Evolutionary conservation across 2,888 invertebrate species (phyloP).

Genomic region (Eilema depressum): DNA sequence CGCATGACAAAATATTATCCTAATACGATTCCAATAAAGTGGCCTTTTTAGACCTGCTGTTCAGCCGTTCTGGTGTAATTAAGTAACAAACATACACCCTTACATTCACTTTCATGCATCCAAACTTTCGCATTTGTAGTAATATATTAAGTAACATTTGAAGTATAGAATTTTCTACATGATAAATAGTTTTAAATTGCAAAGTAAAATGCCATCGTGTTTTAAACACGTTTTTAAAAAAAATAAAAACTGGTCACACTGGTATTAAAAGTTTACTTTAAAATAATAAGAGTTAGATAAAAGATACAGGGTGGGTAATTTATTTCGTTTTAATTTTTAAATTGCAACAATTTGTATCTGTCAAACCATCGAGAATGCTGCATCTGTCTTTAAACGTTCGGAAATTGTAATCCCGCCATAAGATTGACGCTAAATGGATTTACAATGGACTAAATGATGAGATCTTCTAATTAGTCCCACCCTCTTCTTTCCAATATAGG

Average conservation of each 20-base stretch:
- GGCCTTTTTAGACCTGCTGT: too few relatives aligned
- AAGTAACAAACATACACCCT: too few relatives aligned
- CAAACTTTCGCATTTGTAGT: too few relatives aligned
- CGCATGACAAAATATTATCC: too few relatives aligned
- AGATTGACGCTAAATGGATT: conserved; percentile 35
- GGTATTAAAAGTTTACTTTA: neutral
- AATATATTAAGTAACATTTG: too few relatives aligned
- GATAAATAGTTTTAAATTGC: neutral
- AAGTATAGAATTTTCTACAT: too few relatives aligned
- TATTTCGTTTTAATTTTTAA: neutral
- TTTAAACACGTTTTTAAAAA: neutral
- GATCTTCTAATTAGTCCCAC: too few relatives aligned
- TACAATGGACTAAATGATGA: too few relatives aligned
- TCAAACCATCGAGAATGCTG: neutral
- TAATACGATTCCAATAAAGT: too few relatives aligned
- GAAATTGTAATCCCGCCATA: neutral
- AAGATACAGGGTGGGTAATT: neutral
- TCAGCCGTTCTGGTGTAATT: too few relatives aligned
- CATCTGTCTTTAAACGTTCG: neutral
- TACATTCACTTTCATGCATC: too few relatives aligned
- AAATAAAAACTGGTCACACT: neutral
- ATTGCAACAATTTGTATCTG: neutral
- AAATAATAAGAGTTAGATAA: neutral
- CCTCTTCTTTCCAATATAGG: too few relatives aligned
- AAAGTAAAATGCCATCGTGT: neutral